Evolutionary conservation across 2,113 vertebrate species (phyloP).

Genomic region (Eclectus roratus): DNA sequence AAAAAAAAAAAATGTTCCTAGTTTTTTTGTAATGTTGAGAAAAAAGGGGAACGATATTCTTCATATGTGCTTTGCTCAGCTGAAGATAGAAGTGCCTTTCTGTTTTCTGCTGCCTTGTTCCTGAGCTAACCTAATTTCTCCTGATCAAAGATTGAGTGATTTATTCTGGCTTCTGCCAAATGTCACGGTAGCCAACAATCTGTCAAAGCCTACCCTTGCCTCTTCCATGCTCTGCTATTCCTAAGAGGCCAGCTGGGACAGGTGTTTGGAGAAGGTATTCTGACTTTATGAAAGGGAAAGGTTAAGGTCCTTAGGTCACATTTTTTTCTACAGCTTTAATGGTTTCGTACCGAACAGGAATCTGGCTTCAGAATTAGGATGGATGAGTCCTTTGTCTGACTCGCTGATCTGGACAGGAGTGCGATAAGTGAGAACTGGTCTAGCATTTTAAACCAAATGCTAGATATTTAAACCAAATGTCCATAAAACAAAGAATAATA

Average conservation of each 20-base stretch:
- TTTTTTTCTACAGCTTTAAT: neutral
- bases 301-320: neutral
- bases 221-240: neutral
- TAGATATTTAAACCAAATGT: neutral
- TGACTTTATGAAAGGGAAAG: neutral
- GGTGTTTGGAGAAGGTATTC: neutral
- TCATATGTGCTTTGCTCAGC: neutral
- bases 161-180: constrained; percentile 6
- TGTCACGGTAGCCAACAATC: neutral
- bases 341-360: neutral
- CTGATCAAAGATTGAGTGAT: neutral
- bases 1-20: neutral
- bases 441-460: neutral
- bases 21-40: neutral
- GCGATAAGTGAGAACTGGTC: neutral
- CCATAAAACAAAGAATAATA: neutral
- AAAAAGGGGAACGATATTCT: neutral
- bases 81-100: neutral
- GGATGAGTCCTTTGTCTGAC: neutral
- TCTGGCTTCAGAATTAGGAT: constrained; percentile 2
- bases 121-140: neutral
- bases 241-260: neutral
- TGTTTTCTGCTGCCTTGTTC: neutral
- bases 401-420: neutral
- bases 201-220: neutral